These are phyloP conservation scores for Sebastes schlegelii DNA, from an alignment of 2,113 vertebrate genomes.

Conservation along the genomic window DNA sequence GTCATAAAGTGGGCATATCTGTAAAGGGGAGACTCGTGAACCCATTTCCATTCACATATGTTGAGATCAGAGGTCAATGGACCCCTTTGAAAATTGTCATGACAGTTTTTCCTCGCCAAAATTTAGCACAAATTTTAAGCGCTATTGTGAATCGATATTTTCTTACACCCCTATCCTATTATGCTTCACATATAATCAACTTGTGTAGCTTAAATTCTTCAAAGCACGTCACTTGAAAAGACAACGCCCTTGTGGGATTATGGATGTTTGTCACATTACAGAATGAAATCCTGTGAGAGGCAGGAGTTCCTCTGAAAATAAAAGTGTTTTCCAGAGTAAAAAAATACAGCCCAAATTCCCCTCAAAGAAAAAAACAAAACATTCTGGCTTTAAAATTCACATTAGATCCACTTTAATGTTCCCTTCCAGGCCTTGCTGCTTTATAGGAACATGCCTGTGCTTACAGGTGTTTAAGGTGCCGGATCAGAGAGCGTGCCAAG, in stretches of 20 bases:
- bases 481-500: background rate
- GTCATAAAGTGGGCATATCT: too few relatives aligned
- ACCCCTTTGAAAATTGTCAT: too few relatives aligned
- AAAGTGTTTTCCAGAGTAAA: background rate
- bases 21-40: too few relatives aligned
- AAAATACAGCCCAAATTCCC: background rate
- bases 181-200: background rate
- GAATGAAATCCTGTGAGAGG: background rate
- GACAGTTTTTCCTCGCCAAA: too few relatives aligned
- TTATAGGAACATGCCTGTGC: background rate
- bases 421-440: background rate
- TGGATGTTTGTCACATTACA: too few relatives aligned
- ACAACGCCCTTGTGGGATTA: background rate
- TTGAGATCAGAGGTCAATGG: too few relatives aligned
- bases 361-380: background rate
- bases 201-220: background rate
- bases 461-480: slow-evolving; percentile 29
- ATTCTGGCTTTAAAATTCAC: background rate
- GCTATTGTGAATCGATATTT: too few relatives aligned
- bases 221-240: background rate
- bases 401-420: background rate
- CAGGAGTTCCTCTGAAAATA: too few relatives aligned
- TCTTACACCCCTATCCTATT: background rate
- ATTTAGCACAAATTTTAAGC: too few relatives aligned
- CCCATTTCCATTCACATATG: too few relatives aligned